These are phyloP conservation scores for Drosophila malerkotliana DNA, from an alignment of 1,140 invertebrate species.

Conservation along the genomic window DNA sequence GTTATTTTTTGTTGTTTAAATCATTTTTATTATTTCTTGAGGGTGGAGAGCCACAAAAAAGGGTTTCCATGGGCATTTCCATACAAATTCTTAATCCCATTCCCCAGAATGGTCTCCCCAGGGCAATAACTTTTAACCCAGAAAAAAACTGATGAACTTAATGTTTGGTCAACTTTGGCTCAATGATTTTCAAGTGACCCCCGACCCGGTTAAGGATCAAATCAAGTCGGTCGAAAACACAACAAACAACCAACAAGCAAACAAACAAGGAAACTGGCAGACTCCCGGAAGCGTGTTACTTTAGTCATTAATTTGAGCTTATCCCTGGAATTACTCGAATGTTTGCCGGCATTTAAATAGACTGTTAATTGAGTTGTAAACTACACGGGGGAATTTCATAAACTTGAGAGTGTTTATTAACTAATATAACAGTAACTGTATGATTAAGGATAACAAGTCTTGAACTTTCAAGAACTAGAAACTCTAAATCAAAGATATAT, in stretches of 20 bases:
- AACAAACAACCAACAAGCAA: not conserved
- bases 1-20: slow-evolving; percentile 40
- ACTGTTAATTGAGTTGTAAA: slow-evolving; percentile 4
- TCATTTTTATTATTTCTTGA: slow-evolving; percentile 30
- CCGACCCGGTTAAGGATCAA: slow-evolving; percentile 11
- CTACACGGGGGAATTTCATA: not conserved
- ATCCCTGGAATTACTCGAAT: not conserved
- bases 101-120: not conserved
- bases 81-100: not conserved
- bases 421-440: not conserved
- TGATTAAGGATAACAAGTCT: not conserved
- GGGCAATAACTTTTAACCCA: slow-evolving; percentile 16
- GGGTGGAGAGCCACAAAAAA: slow-evolving; percentile 6
- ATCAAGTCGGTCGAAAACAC: slow-evolving; percentile 1
- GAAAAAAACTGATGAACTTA: slow-evolving; percentile 30
- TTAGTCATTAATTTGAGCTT: slow-evolving; percentile 26
- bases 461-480: not conserved
- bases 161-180: slow-evolving; percentile 39
- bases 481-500: not conserved
- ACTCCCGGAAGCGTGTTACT: slow-evolving; percentile 9
- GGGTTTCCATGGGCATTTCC: slow-evolving; percentile 12
- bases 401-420: not conserved
- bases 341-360: slow-evolving; percentile 10
- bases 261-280: not conserved
- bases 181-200: slow-evolving; percentile 17